phyloP scores from a whole-genome alignment of 1,140 invertebrate species.

The Episyrphus balteatus region DNA sequence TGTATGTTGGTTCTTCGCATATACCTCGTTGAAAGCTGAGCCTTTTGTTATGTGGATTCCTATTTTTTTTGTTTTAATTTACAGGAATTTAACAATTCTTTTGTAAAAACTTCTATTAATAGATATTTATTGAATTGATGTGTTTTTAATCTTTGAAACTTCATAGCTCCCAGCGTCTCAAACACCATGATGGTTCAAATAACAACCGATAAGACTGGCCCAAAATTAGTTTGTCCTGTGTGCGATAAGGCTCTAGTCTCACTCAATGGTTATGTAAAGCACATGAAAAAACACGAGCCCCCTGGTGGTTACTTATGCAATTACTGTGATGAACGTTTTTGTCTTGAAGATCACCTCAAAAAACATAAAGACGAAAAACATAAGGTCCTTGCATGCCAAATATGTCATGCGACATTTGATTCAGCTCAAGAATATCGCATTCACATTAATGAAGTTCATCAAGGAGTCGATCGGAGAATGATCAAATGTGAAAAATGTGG shows the following conservation, averaged over 20 bases:
- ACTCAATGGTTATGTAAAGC: constrained; percentile 31
- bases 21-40: too few relatives aligned
- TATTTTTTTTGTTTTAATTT: too few relatives aligned
- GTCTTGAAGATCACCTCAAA: constrained; percentile 20
- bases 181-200: constrained; percentile 22
- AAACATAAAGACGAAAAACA: constrained; percentile 19
- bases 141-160: too few relatives aligned
- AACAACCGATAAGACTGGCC: constrained; percentile 23
- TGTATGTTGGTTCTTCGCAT: too few relatives aligned
- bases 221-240: constrained; percentile 30
- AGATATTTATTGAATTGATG: too few relatives aligned
- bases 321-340: constrained; percentile 22
- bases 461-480: constrained; percentile 13
- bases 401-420: constrained; percentile 6
- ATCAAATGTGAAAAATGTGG: constrained; percentile 33
- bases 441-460: constrained; percentile 18
- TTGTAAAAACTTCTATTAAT: too few relatives aligned
- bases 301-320: constrained; percentile 29
- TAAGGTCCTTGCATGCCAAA: constrained; percentile 11
- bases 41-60: too few relatives aligned
- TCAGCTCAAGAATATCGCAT: constrained; percentile 15
- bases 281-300: constrained; percentile 31
- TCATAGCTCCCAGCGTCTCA: too few relatives aligned
- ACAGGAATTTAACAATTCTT: too few relatives aligned
- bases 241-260: constrained; percentile 29